phyloP scores from a whole-genome alignment of 2,113 vertebrate genomes.

The Perca schrenkii region DNA sequence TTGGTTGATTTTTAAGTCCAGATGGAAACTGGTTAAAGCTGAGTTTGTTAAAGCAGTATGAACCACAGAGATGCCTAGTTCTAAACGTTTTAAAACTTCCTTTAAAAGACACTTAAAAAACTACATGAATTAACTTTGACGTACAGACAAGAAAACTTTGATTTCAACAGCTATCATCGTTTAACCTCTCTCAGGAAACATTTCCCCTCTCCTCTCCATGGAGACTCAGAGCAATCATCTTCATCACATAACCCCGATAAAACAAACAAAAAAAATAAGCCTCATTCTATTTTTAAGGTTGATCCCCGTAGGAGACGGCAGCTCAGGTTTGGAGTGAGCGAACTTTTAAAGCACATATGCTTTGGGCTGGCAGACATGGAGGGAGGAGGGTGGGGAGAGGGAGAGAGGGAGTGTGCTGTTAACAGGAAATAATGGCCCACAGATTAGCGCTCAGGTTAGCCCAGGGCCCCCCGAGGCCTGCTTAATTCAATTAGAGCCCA shows the following conservation, averaged over 20 bases:
- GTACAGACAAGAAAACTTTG: conserved; percentile 17
- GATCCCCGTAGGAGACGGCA: conserved; percentile 68
- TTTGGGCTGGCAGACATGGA: conserved; percentile 73
- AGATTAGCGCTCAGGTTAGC: conserved; percentile 86
- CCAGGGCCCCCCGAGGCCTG: conserved; percentile 80
- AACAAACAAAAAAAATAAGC: conserved; percentile 63
- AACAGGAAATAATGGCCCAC: conserved; percentile 86
- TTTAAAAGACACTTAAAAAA: conserved; percentile 32
- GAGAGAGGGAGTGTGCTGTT: conserved; percentile 74
- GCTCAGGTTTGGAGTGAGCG: conserved; percentile 70
- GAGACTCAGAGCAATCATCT: conserved; percentile 68
- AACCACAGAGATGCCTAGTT: background rate
- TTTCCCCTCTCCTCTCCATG: conserved; percentile 25
- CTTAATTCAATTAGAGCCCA: conserved; percentile 89
- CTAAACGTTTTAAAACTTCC: conserved; percentile 14
- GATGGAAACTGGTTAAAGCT: background rate
- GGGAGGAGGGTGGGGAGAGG: conserved; percentile 48
- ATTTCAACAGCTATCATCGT: conserved; percentile 56
- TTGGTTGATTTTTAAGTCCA: background rate
- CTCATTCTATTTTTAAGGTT: conserved; percentile 72
- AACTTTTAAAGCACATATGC: conserved; percentile 79
- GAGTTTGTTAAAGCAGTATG: background rate
- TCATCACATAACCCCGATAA: conserved; percentile 65
- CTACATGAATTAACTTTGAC: conserved; percentile 4
- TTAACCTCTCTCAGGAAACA: conserved; percentile 48